Evolutionary conservation across 2,888 invertebrate species (phyloP), one percentile per base, ranked within the genome.

Genomic region (Philonicus albiceps): DNA sequence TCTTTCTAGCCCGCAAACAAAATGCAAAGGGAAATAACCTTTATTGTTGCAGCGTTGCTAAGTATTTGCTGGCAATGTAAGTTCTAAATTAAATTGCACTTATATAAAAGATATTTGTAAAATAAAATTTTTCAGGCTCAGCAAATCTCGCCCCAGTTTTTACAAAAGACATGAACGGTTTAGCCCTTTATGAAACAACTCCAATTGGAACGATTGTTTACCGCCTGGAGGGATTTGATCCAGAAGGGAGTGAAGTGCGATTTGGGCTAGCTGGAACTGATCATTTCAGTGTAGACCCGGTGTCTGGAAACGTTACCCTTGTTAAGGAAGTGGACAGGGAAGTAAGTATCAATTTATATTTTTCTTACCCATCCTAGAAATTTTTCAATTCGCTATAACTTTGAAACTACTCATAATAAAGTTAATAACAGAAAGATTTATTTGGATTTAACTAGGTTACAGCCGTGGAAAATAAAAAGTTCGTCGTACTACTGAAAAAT

Each of bases 281-380:
- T 91, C 94, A 96, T 90, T 95, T 98, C 89, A 93, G 94, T 88
- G 97, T 97, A 11, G 94, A 98, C 91, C 93, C 96, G 13, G 93
- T 93, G 73, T 95, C 96, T 2, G 98, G 98, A 11, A 95, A 95
- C 88, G 96, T 98, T 83, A 96, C 95, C 0, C 93, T 98, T 55
- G 94, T 95, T 16, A 95, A 95, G 90, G 95, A 96, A 0, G 93
- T 98, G 89, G 97, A 98, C 93, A 94, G 97, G 90, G 97, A 98
- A 94, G 96, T 96, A 92, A 91, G 89, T 64, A 83, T n/a, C n/a
- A n/a, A n/a, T n/a, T n/a, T n/a, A n/a, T n/a, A n/a, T n/a, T n/a
- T n/a, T n/a, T n/a, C n/a, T n/a, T n/a, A n/a, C n/a, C n/a, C n/a
- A 13, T 13, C 11, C 16, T 16, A 43, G 11, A 2, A 13, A 43